Conservation (phyloP, 2,113 vertebrate species). For the Tretioscincus oriximinensis region DNA sequence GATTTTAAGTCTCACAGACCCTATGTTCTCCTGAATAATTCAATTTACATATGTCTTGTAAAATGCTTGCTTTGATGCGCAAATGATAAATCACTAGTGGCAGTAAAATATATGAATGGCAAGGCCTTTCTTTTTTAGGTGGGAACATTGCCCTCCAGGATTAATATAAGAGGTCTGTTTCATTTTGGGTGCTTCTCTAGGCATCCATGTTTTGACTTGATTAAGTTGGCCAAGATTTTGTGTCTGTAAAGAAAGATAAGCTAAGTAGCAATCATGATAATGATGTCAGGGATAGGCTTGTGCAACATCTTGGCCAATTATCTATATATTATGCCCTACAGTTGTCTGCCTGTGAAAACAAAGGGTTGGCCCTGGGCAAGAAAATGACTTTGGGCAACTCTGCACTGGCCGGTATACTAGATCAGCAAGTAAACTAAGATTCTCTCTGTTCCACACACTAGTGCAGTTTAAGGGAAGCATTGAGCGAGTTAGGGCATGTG, state of each 20-base stretch:
- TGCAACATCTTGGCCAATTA: background rate
- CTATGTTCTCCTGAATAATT: constrained; percentile 26
- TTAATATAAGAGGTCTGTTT: constrained; percentile 8
- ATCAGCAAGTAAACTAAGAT: too few species aligned
- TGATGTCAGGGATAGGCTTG: background rate
- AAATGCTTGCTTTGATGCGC: constrained; percentile 30
- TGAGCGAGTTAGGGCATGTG: too few species aligned
- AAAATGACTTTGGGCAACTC: background rate
- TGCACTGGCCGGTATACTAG: too few species aligned
- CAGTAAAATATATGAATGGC: constrained; percentile 8
- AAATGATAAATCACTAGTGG: constrained; percentile 35
- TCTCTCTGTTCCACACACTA: too few species aligned
- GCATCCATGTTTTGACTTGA: constrained; percentile 11
- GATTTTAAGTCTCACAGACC: constrained; percentile 21
- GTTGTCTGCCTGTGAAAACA: constrained; percentile 4
- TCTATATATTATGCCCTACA: background rate
- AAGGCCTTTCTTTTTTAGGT: background rate
- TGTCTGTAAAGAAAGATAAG: constrained; percentile 17
- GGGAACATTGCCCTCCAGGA: constrained; percentile 6
- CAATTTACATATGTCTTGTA: constrained; percentile 40
- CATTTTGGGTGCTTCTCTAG: constrained; percentile 26
- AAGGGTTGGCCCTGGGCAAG: background rate
- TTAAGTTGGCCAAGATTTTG: constrained; percentile 14
- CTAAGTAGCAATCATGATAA: background rate
- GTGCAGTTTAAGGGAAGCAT: too few species aligned